Base-by-base conservation (phyloP, 2,888 invertebrate species). In the Alviniconcha strummeri region DNA sequence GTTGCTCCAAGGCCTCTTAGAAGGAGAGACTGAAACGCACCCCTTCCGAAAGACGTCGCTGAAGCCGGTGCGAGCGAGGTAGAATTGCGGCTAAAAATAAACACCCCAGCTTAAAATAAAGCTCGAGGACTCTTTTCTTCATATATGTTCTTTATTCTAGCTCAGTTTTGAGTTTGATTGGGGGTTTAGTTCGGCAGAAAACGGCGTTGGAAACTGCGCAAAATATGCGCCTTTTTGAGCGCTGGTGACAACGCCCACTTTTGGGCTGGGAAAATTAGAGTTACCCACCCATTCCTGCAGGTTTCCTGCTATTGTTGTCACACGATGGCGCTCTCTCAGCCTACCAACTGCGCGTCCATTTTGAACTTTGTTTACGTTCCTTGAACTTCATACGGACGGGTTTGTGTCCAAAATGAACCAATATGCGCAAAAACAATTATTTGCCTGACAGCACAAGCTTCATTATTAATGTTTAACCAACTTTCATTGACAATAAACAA, bases 271-370 rank as follows among this genome's bases (percentile, higher is more conserved):
- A 86, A 36, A 85, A 88, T 88, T 87, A 89, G 90, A 91, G 91
- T 91, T 90, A 90, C 88, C 90, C 89, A 89, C 89, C 90, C 89
- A 90, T 86, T 89, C 87, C 84, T 86, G 84, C 85, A 71, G 74
- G 88, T 88, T 87, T 87, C 86, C 84, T 87, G 88, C 86, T 87
- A 89, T 88, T 90, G 85, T 90, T 88, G 89, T 88, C 91, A 89
- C 90, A 88, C 87, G 90, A 89, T 89, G 91, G 90, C 91, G 91
- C 91, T 91, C 85, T 86, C 82, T 86, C 84, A 84, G 83, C 83
- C 88, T 89, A 88, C 89, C 88, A 89, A 89, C 86, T 88, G 88
- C 88, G 91, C 91, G 90, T 90, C 89, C 85, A 84, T 88, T 87
- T 87, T 78, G 82, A 77, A 77, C 13, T 69, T 67, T 52, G 80